Evolutionary conservation across 2,113 vertebrate genomes (phyloP).

Genomic region (Scomber japonicus): DNA sequence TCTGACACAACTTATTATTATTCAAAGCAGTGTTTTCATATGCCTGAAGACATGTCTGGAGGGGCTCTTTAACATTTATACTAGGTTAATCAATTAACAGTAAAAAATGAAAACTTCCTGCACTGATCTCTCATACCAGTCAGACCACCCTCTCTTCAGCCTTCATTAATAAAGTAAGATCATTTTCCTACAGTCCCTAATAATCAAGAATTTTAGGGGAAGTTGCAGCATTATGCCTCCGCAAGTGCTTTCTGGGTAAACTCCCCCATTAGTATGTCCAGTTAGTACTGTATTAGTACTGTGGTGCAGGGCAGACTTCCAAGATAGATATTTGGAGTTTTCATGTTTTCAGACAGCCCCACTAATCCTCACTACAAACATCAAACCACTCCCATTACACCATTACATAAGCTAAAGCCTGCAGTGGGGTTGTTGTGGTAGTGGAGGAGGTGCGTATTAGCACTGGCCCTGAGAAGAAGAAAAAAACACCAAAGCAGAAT

Average conservation of each 20-base stretch:
- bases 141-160: not conserved
- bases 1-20: no score
- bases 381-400: slow-evolving; percentile 42
- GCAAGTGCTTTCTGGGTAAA: slow-evolving; percentile 4
- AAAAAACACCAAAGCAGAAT: not conserved
- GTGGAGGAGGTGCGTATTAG: slow-evolving; percentile 22
- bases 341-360: slow-evolving; percentile 55
- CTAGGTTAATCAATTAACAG: not conserved
- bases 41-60: no score
- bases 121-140: not conserved
- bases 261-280: slow-evolving; percentile 33
- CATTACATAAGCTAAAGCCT: slow-evolving; percentile 65
- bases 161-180: no score
- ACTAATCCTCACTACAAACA: slow-evolving; percentile 72
- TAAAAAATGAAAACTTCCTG: no score
- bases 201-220: not conserved
- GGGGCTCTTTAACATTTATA: not conserved
- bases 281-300: slow-evolving; percentile 30
- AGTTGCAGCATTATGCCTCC: slow-evolving; percentile 2
- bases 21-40: no score
- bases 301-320: slow-evolving; percentile 53
- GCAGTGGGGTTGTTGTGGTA: slow-evolving; percentile 30
- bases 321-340: slow-evolving; percentile 66
- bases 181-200: not conserved
- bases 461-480: not conserved